Evolutionary conservation across 2,888 invertebrate genomes (phyloP), one percentile per base, ranked within the genome.

Genomic region (Microplitis manilae): DNA sequence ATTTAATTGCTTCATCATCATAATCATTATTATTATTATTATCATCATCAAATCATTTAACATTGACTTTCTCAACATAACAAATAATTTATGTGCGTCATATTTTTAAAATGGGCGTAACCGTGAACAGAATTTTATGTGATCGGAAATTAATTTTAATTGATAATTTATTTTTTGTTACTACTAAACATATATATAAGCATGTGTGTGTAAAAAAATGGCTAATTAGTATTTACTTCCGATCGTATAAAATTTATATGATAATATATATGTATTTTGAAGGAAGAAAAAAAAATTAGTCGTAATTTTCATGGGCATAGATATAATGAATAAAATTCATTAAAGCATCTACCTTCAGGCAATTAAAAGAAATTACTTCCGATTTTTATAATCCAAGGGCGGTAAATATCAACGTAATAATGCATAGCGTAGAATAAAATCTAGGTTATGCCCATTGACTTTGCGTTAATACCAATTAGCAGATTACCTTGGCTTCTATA

Each of bases 391-490:
- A 73, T 79, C 76, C 80, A 82, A 81, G 81, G 80, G 78, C 79
- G 79, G 73, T 73, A 65, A 38, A 74, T 75, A 50, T 75, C 30
- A 30, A 30, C 30, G 30, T 30, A 30, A 77, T 80, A 70, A 77
- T 79, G 76, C 76, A 73, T 75, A 40, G 65, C 75, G 40, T 69
- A 69, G 77, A 77, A 76, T 70, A 50, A 82, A 81, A 82, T 79
- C 80, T 81, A 81, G 82, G 82, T 82, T 82, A 82, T 81, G 81
- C 79, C 81, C 73, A 81, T 81, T 80, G 82, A 82, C 77, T 80
- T 82, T 70, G 50, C 67, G 67, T 77, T 77, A 65, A 81, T 81
- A 77, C 79, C 77, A 81, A 82, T 82, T 82, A 81, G 78, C 80
- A 70, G 81, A 69, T 82, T 77, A 68, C 82, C 82, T 82, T 82